A percentile compares a stretch with the other conserved stretches of the same genome.
Conservation (phyloP, 2,113 vertebrate genomes). For the Dunckerocampus dactyliophorus region DNA sequence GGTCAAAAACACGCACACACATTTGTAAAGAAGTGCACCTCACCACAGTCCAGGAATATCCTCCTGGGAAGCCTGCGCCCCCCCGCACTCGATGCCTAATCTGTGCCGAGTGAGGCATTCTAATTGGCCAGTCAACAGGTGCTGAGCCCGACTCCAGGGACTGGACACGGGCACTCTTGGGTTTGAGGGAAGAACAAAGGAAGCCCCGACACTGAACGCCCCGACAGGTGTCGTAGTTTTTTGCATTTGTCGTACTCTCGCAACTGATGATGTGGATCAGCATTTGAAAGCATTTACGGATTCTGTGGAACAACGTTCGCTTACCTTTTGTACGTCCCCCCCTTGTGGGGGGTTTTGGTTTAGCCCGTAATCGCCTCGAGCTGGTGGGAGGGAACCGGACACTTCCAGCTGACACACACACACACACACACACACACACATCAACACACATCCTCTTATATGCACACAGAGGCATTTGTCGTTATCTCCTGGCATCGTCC, state of each 20-base stretch:
- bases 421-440: constrained; percentile 27
- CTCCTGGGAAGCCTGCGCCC: constrained; percentile 32
- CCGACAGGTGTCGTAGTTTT: constrained; percentile 37
- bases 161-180: constrained; percentile 29
- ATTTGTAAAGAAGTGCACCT: constrained; percentile 23
- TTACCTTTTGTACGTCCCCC: constrained; percentile 17
- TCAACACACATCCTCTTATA: constrained; percentile 51
- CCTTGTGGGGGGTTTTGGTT: constrained; percentile 23
- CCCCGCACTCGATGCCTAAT: constrained; percentile 40
- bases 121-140: constrained; percentile 71
- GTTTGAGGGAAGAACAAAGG: constrained; percentile 44
- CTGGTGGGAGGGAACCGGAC: constrained; percentile 61
- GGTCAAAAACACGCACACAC: constrained; percentile 41
- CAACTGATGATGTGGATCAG: constrained; percentile 28
- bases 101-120: constrained; percentile 57
- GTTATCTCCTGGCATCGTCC: constrained; percentile 69
- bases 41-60: constrained; percentile 33
- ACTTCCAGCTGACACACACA: constrained; percentile 59
- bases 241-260: not conserved
- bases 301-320: constrained; percentile 14
- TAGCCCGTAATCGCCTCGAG: constrained; percentile 66
- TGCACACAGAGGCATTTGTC: constrained; percentile 58
- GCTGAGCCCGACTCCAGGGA: constrained; percentile 35
- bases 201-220: constrained; percentile 12
- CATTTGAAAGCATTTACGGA: constrained; percentile 49